Evolutionary conservation across 2,113 vertebrate species (phyloP).

Genomic region (Acrocephalus arundinaceus): DNA sequence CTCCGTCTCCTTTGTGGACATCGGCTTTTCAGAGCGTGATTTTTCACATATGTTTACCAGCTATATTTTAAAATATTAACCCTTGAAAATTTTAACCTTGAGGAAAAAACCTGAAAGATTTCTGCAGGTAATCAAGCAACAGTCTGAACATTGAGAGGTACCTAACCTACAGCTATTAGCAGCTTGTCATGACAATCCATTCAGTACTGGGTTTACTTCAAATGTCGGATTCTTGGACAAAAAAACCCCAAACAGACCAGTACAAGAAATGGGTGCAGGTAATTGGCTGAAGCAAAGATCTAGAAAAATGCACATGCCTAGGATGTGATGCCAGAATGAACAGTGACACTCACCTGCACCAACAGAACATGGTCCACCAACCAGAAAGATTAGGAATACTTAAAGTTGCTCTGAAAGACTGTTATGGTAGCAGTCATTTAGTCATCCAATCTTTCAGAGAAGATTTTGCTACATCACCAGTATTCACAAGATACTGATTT

Average conservation of each 20-base stretch:
- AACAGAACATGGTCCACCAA: neutral
- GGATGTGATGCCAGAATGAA: neutral
- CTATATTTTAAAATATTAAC: neutral
- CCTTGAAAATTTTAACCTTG: neutral
- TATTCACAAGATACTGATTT: neutral
- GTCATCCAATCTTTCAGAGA: neutral
- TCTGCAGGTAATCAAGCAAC: neutral
- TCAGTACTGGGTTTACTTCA: neutral
- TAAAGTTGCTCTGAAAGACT: neutral
- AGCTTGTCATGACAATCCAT: neutral
- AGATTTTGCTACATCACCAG: neutral
- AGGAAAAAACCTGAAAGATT: neutral
- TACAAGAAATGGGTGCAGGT: neutral
- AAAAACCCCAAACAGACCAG: neutral
- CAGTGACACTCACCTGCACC: neutral
- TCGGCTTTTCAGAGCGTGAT: rapidly evolving
- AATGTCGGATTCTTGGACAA: neutral
- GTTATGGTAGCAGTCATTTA: neutral
- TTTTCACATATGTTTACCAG: neutral
- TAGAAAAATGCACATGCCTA: too few species aligned
- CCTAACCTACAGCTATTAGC: neutral
- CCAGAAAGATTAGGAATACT: neutral
- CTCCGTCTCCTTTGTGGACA: neutral
- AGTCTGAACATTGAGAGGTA: neutral
- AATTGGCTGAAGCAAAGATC: neutral